A percentile compares a stretch with the other conserved stretches of the same genome.
phyloP scores from a whole-genome alignment of 2,888 invertebrate genomes.

The Pristionchus mayeri region DNA sequence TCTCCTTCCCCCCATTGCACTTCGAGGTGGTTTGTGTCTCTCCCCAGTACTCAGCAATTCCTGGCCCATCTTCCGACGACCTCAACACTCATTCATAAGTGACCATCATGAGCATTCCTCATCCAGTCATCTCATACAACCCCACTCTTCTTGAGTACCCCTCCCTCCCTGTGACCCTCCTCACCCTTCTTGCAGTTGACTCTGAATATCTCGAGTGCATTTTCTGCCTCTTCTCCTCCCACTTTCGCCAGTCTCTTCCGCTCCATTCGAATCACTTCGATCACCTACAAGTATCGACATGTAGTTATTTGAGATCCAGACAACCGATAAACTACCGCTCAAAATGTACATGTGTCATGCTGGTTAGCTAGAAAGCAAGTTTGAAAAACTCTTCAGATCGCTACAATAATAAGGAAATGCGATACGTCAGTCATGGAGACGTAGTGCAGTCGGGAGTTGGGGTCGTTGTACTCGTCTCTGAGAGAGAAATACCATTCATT shows the following conservation, averaged over 20 bases:
- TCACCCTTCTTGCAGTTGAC: not conserved
- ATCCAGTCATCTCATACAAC: not conserved
- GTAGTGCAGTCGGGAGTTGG: constrained; percentile 22
- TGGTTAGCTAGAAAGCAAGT: no score
- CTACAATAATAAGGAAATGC: not conserved
- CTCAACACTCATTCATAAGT: not conserved
- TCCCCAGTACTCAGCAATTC: not conserved
- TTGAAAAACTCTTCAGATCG: no score
- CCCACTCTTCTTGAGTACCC: no score
- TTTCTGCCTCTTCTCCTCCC: constrained; percentile 5
- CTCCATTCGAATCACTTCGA: constrained; percentile 36
- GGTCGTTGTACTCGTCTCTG: not conserved
- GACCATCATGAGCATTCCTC: no score
- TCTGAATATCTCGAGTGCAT: not conserved
- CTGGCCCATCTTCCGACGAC: constrained; percentile 31
- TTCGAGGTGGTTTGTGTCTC: constrained; percentile 11
- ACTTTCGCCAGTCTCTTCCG: not conserved
- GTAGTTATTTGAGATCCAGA: no score
- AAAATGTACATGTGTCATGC: no score
- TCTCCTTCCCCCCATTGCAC: not conserved
- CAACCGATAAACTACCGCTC: no score
- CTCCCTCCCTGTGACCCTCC: no score
- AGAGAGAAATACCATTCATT: not conserved
- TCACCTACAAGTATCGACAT: constrained; percentile 24
- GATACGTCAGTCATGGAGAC: constrained; percentile 7